Base-by-base conservation (phyloP, 2,888 invertebrate genomes). In the Leptopilina myrica region DNA sequence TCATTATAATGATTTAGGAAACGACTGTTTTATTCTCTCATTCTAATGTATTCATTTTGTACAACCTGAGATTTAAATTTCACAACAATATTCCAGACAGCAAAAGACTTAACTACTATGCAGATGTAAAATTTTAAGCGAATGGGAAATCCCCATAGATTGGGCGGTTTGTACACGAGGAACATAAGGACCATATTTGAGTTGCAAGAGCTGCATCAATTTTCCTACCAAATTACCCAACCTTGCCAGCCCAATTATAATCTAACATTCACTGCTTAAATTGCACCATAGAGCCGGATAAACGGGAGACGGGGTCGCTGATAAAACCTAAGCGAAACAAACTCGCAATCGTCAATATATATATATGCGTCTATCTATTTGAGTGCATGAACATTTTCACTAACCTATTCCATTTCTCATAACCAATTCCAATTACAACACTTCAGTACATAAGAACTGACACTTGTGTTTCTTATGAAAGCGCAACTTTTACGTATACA, bases 211-310 rank as follows among this genome's bases (percentile, higher is more conserved):
- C 73, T 73, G 73, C 73, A 56, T 73, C 73, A 73, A 56, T 56
- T 73, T 73, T 53, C 56, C 14, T 53, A 53, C 12, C 49, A 53
- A 14, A 20, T 69, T 73, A 73, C 56, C 56, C 73, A 73, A 73
- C 73, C 73, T 73, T 73, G 73, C n/a, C 73, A 56, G 73, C 15
- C 73, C 73, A 73, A 73, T 73, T 73, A 73, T n/a, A 73, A 73
- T n/a, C 53, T 33, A 73, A 56, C 73, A 73, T 73, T 73, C 73
- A 73, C 73, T 33, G 53, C n/a, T n/a, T 73, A 56, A 5, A 73
- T 73, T 73, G 73, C 73, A 73, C 53, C 73, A 73, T 12, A 53
- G 56, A 53, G 53, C 73, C 26, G 56, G 73, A 73, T 73, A 73
- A 73, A 73, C 56, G 33, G 53, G 73, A 73, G 73, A 73, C 73